These are phyloP conservation scores for Alectoris magna DNA, from an alignment of 2,797 vertebrate genomes.

Conservation along the genomic window DNA sequence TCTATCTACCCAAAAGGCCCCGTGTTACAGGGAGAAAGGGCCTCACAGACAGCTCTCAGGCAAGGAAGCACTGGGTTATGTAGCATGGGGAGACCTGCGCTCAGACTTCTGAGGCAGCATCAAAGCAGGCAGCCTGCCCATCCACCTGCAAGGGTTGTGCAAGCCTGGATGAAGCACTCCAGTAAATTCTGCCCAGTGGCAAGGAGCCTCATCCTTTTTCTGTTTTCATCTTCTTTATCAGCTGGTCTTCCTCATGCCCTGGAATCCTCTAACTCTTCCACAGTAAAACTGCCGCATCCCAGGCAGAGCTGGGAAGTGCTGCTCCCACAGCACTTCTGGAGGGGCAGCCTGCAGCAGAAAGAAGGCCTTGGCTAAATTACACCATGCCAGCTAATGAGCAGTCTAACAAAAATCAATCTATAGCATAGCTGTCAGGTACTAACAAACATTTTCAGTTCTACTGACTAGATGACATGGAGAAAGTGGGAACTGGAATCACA, in stretches of 20 bases:
- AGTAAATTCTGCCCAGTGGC: neutral
- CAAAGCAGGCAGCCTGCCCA: neutral
- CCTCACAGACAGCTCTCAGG: neutral
- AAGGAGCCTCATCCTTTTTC: neutral
- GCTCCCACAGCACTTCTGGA: neutral
- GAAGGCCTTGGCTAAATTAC: neutral
- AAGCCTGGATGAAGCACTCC: neutral
- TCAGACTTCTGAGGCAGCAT: neutral
- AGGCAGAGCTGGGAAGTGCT: neutral
- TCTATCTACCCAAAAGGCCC: neutral
- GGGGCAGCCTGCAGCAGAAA: neutral
- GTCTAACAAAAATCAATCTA: neutral
- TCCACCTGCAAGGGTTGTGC: neutral
- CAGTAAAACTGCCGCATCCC: neutral
- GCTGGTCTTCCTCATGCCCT: neutral
- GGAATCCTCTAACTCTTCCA: neutral
- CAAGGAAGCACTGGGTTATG: neutral
- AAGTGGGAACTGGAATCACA: neutral
- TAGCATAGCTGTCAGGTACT: neutral
- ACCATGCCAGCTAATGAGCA: neutral
- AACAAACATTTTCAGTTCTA: conserved; percentile 17
- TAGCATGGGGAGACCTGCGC: neutral
- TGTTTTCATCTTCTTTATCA: neutral
- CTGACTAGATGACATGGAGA: neutral
- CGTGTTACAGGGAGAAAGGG: neutral